Percentiles rank a stretch among this genome's conserved stretches.
Conservation (phyloP, 1,140 invertebrate genomes). For the Contarinia nasturtii region DNA sequence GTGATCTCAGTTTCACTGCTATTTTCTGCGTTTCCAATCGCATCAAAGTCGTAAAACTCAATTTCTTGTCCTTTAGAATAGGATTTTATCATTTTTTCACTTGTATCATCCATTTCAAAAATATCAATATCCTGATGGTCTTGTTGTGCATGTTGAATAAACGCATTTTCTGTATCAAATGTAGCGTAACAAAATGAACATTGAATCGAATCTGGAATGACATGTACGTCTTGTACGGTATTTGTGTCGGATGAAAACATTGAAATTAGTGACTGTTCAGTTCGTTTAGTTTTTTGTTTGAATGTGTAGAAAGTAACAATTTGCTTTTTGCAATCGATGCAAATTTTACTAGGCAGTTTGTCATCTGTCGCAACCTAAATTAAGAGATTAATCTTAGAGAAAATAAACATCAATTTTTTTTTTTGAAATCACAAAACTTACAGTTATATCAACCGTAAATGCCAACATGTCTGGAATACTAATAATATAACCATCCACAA, state of each 20-base stretch:
- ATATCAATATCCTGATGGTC: too few relatives aligned
- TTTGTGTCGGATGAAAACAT: background rate
- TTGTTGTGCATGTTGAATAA: too few relatives aligned
- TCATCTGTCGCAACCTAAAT: background rate
- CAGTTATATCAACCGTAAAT: background rate
- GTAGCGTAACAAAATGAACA: too few relatives aligned
- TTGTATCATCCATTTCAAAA: too few relatives aligned
- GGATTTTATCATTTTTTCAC: too few relatives aligned
- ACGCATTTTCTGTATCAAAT: too few relatives aligned
- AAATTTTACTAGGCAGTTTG: constrained; percentile 1
- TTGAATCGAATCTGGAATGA: too few relatives aligned
- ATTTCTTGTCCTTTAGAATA: too few relatives aligned
- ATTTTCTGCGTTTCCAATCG: too few relatives aligned
- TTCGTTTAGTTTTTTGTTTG: background rate
- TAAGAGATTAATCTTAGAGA: background rate
- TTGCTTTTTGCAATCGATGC: background rate
- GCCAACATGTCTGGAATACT: background rate
- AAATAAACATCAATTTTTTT: background rate
- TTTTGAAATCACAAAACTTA: background rate
- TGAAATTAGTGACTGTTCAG: background rate
- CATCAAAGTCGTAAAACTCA: too few relatives aligned
- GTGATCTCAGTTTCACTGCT: too few relatives aligned
- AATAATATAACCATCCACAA: constrained; percentile 1
- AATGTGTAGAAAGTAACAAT: background rate
- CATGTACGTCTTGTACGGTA: too few relatives aligned